phyloP scores from a whole-genome alignment of 2,797 vertebrate species.

The Meda fulgida region DNA sequence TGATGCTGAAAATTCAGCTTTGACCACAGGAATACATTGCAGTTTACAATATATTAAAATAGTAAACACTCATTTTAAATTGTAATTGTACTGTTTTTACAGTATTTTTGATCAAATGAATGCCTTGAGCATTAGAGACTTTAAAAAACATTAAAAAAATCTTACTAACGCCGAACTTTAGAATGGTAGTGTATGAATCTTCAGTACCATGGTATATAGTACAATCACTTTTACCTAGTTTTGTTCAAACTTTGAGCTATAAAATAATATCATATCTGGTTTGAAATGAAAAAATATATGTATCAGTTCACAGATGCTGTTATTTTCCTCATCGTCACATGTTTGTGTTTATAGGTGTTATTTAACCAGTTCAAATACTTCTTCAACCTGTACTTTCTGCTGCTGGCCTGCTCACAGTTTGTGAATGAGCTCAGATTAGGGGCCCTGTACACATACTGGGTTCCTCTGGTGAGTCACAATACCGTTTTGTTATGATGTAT shows the following conservation, averaged over 20 bases:
- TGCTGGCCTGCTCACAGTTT: conserved; percentile 97
- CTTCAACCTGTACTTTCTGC: conserved; percentile 97
- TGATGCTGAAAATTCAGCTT: background rate
- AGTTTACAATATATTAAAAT: background rate
- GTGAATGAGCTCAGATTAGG: conserved; percentile 92
- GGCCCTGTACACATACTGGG: conserved; percentile 97
- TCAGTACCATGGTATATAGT: background rate
- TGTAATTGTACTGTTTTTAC: background rate
- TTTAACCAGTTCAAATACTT: conserved; percentile 99
- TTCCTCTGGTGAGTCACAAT: conserved; percentile 88
- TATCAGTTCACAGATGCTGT: background rate
- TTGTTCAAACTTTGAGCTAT: background rate
- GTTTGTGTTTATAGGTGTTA: conserved; percentile 83
- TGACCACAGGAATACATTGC: background rate
- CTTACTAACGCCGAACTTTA: background rate
- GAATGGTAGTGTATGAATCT: background rate
- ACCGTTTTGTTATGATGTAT: background rate
- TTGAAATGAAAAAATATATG: background rate
- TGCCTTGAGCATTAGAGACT: background rate
- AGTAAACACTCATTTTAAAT: background rate
- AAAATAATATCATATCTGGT: conserved; percentile 14
- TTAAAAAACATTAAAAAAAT: background rate
- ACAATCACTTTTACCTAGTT: background rate
- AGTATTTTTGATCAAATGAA: background rate
- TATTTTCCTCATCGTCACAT: conserved; percentile 4